These are phyloP conservation scores for Phragmatobia fuliginosa DNA, from an alignment of 2,888 invertebrate species.

Conservation along the genomic window DNA sequence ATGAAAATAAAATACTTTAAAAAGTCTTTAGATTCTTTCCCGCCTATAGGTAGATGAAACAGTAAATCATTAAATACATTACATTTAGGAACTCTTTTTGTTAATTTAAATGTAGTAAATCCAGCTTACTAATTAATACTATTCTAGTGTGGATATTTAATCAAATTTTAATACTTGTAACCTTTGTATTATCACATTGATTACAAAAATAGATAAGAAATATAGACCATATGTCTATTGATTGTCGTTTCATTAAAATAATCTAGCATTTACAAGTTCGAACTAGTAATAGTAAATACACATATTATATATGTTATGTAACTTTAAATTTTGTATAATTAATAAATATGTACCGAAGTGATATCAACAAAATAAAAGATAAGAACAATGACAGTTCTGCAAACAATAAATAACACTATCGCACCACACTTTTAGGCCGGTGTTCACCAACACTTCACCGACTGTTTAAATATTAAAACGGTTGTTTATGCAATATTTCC, in stretches of 20 bases:
- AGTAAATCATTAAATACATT: not conserved
- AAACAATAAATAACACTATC: slow-evolving; percentile 20
- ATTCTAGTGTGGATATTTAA: not conserved
- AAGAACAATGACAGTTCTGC: slow-evolving; percentile 3
- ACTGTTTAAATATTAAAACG: no score
- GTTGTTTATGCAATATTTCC: no score
- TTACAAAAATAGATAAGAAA: not conserved
- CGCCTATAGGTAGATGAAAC: no score
- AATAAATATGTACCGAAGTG: slow-evolving; percentile 7
- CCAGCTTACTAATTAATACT: not conserved
- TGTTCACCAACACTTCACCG: no score
- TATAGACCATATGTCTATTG: not conserved
- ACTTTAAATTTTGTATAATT: slow-evolving; percentile 1
- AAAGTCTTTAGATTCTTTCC: not conserved
- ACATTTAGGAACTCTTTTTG: not conserved
- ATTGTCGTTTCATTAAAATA: not conserved
- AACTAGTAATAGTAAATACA: not conserved
- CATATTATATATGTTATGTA: not conserved
- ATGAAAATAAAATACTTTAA: not conserved
- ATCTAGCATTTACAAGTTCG: not conserved
- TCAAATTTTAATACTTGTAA: not conserved
- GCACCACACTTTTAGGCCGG: slow-evolving; percentile 9
- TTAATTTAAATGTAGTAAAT: not conserved
- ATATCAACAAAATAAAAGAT: slow-evolving; percentile 13
- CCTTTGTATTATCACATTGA: not conserved